Conservation (phyloP, 2,797 vertebrate genomes). For the Echeneis naucrates region DNA sequence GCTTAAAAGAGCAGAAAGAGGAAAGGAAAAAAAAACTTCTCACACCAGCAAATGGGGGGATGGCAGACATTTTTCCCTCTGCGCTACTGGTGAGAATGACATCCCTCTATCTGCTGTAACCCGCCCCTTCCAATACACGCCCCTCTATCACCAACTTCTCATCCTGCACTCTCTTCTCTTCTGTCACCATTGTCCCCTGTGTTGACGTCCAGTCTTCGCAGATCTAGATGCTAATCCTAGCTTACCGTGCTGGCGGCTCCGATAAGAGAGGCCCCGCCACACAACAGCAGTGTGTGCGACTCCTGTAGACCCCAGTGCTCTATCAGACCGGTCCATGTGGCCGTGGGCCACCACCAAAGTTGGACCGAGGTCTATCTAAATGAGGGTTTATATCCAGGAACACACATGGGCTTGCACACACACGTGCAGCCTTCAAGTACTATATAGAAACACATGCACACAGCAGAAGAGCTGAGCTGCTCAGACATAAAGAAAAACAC, state of each 20-base stretch:
- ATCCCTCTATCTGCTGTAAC: slow-evolving; percentile 52
- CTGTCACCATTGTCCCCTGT: slow-evolving; percentile 71
- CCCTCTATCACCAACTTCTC: slow-evolving; percentile 68
- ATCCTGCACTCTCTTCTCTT: slow-evolving; percentile 63
- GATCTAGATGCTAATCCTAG: slow-evolving; percentile 88
- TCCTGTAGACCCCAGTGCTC: slow-evolving; percentile 76
- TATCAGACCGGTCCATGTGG: slow-evolving; percentile 82
- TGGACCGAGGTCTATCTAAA: slow-evolving; percentile 75
- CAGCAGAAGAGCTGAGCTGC: slow-evolving; percentile 44
- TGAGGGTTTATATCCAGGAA: slow-evolving; percentile 70
- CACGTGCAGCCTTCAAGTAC: slow-evolving; percentile 28
- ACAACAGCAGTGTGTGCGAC: slow-evolving; percentile 73
- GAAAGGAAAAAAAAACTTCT: slow-evolving; percentile 32
- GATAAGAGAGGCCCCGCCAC: slow-evolving; percentile 83
- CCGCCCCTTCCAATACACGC: slow-evolving; percentile 43
- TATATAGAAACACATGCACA: slow-evolving; percentile 48
- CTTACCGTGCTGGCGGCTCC: slow-evolving; percentile 83
- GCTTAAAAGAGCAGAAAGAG: slow-evolving; percentile 27
- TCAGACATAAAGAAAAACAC: slow-evolving; percentile 55
- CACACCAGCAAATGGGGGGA: slow-evolving; percentile 26
- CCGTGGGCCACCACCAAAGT: slow-evolving; percentile 79
- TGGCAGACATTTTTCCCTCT: slow-evolving; percentile 29
- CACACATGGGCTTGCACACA: slow-evolving; percentile 60
- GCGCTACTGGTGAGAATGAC: slow-evolving; percentile 53
- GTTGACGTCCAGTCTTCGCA: slow-evolving; percentile 83